Evolutionary conservation across 2,113 vertebrate species (phyloP).

Genomic region (Festucalex cinctus): DNA sequence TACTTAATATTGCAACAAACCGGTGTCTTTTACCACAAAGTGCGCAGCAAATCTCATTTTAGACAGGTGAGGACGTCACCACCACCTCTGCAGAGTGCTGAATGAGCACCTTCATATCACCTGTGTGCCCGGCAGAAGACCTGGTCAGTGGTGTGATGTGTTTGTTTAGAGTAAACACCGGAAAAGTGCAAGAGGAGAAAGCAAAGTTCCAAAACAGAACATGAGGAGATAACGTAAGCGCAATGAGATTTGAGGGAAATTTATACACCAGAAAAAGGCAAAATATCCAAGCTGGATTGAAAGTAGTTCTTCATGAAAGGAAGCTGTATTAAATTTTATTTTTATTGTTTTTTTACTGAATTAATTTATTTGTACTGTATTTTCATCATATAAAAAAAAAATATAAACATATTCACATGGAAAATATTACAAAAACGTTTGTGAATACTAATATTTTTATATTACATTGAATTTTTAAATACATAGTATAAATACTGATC

Average conservation of each 20-base stretch:
- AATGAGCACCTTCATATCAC: constrained; percentile 29
- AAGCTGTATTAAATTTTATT: too few relatives aligned
- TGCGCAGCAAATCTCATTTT: constrained; percentile 2
- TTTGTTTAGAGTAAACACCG: constrained; percentile 75
- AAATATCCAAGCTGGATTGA: constrained; percentile 11
- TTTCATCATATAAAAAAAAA: too few relatives aligned
- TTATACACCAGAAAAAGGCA: constrained; percentile 5
- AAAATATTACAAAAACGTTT: too few relatives aligned
- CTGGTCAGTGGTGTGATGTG: constrained; percentile 54
- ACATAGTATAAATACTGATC: too few relatives aligned
- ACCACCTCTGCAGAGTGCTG: neutral
- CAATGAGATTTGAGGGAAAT: constrained; percentile 3
- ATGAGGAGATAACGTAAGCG: constrained; percentile 11
- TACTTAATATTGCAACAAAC: too few relatives aligned
- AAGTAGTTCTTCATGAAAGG: neutral
- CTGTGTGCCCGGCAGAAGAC: constrained; percentile 44
- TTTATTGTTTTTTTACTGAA: too few relatives aligned
- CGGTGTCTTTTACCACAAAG: constrained; percentile 12
- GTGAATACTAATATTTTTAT: too few relatives aligned
- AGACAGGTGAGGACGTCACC: neutral
- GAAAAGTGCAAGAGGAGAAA: constrained; percentile 37
- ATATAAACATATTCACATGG: too few relatives aligned
- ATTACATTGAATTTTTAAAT: too few relatives aligned
- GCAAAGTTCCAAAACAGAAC: constrained; percentile 62
- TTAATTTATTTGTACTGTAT: too few relatives aligned